Base-by-base conservation (phyloP, 2,888 invertebrate genomes). In the Xestia rhomboidea region DNA sequence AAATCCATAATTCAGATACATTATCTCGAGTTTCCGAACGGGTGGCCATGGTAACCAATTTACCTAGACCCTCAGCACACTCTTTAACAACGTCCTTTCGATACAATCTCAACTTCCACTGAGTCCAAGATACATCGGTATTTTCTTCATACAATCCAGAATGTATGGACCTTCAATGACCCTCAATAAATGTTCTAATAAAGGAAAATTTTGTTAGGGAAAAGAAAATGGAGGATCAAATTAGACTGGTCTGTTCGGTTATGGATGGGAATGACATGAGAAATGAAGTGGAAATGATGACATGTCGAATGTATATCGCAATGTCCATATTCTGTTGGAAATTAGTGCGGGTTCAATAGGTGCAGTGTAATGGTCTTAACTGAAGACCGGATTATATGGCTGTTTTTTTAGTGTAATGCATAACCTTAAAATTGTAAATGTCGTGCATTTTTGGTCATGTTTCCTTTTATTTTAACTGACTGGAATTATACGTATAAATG, bases 21-120 rank as follows among this genome's bases (percentile, higher is more conserved):
- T 94, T 95, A 95, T 95, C 95, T 91, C 83, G 88, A 92, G 93
- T 94, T 95, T 95, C 95, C 93, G 90, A 92, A 91, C 93, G 94
- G 93, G 89, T 95, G 94, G 88, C 82, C 90, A 91, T 78, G 63
- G 46, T 62, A 72, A 80, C 95, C 93, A 94, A 60, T 87, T 77
- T 86, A 82, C 15, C 11, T 67, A 89, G 93, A 92, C 70, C 94
- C 81, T 76, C 73, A 62, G 75, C 67, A 83, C 85, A 87, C 85
- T 86, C 80, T 79, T 72, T 60, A 62, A 68, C 66, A 76, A 74
- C 79, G 44, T 79, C 74, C 46, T 76, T 62, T 77, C 73, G 68
- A 81, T 86, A 85, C 66, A 81, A 83, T 73, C 38, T 77, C 63
- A 66, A 88, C 77, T 76, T 84, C 85, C 73, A 82, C 68, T 79